phyloP scores from a whole-genome alignment of 2,113 vertebrate species.

The Hemichromis elongatus region DNA sequence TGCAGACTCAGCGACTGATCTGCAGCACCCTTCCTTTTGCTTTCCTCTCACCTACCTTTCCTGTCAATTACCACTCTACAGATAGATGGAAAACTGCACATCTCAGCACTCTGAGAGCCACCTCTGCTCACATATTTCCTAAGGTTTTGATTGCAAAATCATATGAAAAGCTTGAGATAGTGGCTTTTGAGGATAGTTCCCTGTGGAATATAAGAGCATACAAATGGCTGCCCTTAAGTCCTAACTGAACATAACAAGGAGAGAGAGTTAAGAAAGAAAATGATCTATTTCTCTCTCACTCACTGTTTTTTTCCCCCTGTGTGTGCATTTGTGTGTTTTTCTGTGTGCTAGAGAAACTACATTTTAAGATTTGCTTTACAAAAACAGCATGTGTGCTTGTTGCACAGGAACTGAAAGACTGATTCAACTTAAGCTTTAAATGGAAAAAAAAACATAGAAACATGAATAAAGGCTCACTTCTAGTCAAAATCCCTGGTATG shows the following conservation, averaged over 20 bases:
- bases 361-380: not conserved
- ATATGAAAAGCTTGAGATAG: constrained; percentile 43
- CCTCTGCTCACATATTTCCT: constrained; percentile 26
- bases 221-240: constrained; percentile 51
- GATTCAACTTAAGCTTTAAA: not conserved
- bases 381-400: not conserved
- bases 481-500: not conserved
- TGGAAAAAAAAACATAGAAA: not conserved
- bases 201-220: constrained; percentile 43
- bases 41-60: constrained; percentile 32
- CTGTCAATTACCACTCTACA: constrained; percentile 58
- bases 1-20: constrained; percentile 47
- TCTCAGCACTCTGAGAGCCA: constrained; percentile 48
- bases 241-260: constrained; percentile 52
- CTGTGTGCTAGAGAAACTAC: not conserved
- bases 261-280: not conserved
- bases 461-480: not conserved
- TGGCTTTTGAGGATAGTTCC: constrained; percentile 30
- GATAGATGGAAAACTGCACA: constrained; percentile 41
- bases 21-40: constrained; percentile 14
- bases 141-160: constrained; percentile 53
- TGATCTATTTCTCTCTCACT: not conserved
- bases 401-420: not conserved
- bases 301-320: not conserved
- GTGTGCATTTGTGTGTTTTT: not conserved